Conservation (phyloP, 2,113 vertebrate genomes). For the Cynocephalus volans region DNA sequence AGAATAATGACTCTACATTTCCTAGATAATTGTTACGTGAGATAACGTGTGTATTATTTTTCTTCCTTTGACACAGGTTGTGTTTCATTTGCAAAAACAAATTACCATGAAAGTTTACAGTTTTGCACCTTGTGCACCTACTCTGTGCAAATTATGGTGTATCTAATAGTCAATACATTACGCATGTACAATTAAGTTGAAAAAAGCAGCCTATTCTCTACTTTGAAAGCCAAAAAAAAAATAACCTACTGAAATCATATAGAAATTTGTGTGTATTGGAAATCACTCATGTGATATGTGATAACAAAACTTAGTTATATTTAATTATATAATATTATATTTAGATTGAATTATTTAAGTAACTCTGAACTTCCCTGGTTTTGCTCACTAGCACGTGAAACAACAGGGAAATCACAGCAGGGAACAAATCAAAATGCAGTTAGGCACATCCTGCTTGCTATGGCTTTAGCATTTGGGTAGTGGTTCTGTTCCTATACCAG, state of each 20-base stretch:
- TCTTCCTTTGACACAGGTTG: slow-evolving; percentile 52
- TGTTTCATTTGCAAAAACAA: slow-evolving; percentile 1
- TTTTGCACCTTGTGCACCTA: slow-evolving; percentile 38
- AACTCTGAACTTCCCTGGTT: background rate
- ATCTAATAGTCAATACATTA: background rate
- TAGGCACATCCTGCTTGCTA: background rate
- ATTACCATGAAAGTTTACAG: background rate
- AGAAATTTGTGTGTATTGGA: slow-evolving; percentile 9
- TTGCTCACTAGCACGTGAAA: background rate
- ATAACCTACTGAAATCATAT: background rate
- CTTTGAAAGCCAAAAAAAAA: background rate
- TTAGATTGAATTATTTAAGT: background rate
- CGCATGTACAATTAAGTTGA: background rate
- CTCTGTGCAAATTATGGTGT: background rate
- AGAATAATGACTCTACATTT: slow-evolving; percentile 72
- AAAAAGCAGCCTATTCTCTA: background rate
- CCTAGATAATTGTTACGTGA: slow-evolving; percentile 71
- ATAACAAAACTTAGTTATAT: background rate
- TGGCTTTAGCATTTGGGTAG: background rate
- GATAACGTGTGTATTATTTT: slow-evolving; percentile 11
- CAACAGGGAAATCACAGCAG: background rate
- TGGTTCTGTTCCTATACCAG: background rate
- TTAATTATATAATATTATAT: background rate
- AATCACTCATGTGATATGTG: background rate
- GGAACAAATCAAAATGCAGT: background rate